Conservation (phyloP, 2,888 invertebrate genomes). For the Acanthosepion pharaonis region DNA sequence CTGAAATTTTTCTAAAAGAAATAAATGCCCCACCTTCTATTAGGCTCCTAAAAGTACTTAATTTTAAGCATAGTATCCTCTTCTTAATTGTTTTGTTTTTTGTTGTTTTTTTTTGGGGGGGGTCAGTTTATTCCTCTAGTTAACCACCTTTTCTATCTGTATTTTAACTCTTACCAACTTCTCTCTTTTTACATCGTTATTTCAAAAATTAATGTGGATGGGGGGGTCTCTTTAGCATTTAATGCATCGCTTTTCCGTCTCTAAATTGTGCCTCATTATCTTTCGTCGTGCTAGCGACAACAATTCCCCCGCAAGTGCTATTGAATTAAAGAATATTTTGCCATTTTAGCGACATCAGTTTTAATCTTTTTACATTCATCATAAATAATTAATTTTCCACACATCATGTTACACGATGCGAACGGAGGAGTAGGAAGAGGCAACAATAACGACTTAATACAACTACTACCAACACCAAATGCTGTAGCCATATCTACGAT, state of each 20-base stretch:
- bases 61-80: background rate
- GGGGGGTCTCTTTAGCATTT: background rate
- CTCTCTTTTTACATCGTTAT: background rate
- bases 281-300: background rate
- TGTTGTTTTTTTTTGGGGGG: too few species aligned
- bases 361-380: conserved; percentile 33
- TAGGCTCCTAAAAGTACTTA: background rate
- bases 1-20: too few species aligned
- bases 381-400: conserved; percentile 33
- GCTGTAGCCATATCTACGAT: background rate
- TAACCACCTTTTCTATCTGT: background rate
- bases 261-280: background rate
- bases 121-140: background rate
- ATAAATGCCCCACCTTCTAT: too few species aligned
- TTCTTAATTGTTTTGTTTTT: too few species aligned
- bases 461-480: background rate
- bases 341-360: conserved; percentile 33
- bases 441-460: background rate
- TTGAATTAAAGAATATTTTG: conserved; percentile 12
- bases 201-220: background rate
- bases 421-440: background rate
- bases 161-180: background rate
- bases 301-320: background rate
- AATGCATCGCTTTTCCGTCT: background rate
- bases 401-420: conserved; percentile 7